Evolutionary conservation across 1,140 invertebrate species (phyloP).

Genomic region (Drosophila pachea): DNA sequence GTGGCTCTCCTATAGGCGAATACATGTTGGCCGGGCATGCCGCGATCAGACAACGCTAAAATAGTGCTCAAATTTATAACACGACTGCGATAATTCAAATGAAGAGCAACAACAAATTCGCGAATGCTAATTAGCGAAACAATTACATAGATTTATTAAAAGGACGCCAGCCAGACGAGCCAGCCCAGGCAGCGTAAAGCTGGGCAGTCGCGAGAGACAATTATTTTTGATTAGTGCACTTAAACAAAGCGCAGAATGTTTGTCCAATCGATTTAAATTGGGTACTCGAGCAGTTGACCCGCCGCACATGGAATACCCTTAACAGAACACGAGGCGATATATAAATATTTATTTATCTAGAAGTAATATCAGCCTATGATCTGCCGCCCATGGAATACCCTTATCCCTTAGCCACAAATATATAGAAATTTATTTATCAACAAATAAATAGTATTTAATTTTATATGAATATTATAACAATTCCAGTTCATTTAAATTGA

Average conservation of each 20-base stretch:
- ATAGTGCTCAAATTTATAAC: conserved; percentile 52
- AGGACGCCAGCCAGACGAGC: conserved; percentile 57
- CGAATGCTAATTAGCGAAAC: conserved; percentile 69
- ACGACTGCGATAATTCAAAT: conserved; percentile 71
- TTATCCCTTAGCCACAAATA: too few species aligned
- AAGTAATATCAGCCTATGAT: too few species aligned
- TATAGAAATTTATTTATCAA: too few species aligned
- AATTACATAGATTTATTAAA: conserved; percentile 73
- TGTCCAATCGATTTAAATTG: not conserved
- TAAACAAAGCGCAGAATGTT: conserved; percentile 24
- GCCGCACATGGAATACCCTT: too few species aligned
- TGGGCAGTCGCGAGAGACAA: conserved; percentile 47
- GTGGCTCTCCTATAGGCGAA: conserved; percentile 37
- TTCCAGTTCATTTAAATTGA: too few species aligned
- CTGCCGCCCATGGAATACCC: too few species aligned
- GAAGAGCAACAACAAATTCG: conserved; percentile 43
- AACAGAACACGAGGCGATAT: too few species aligned
- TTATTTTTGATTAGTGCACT: conserved; percentile 63
- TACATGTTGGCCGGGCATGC: conserved; percentile 5
- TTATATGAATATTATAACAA: not conserved
- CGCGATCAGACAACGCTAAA: conserved; percentile 28
- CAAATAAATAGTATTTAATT: too few species aligned
- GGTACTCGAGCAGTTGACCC: too few species aligned
- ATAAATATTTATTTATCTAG: too few species aligned
- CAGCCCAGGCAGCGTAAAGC: conserved; percentile 22